Base-by-base conservation (phyloP, 1,140 invertebrate genomes). In the Sipha flava region DNA sequence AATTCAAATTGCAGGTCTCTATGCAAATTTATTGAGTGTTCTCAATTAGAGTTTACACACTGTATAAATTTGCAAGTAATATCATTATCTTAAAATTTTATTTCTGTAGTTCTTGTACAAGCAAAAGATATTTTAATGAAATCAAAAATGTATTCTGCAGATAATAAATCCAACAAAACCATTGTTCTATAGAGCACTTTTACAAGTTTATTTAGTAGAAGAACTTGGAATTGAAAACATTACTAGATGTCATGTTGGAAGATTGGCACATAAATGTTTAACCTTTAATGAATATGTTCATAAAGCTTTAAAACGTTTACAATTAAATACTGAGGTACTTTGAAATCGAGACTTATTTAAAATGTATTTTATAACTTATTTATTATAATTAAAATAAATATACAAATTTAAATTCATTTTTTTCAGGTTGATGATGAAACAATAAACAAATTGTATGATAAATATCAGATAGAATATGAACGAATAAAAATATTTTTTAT, bases 401-500 rank as follows among this genome's bases (percentile, higher is more conserved):
- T 23, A 23, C 23, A 23, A 3, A 57, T 29, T 54, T 34, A 26
- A 14, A 37, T 26, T 82, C 40, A 85, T 82, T 83, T 84, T 83
- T 84, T 88, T 82, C 86, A 86, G 82, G 85, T 89, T 31, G 83
- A 87, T 64, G 84, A 86, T 57, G 84, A 87, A 14, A 86, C 88
- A 72, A 84, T 91, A 81, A 81, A 86, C 72, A 77, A 86, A 54
- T 83, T 90, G 21, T 86, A 88, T 79, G 77, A 85, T 6, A 84
- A 84, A 10, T 86, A 89, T 82, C 79, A 87, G 81, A 43, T 82
- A 59, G 84, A 88, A 16, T 87, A 89, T 85, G 88, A 90, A 84
- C 89, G 91, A 84, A 88, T 96, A 26, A 88, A 93, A 80, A 84
- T 92, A 21, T 97, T 95, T 85, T 95, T 95, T 88, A 89, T 93